phyloP scores from a whole-genome alignment of 2,888 invertebrate species.

The Eilema caniola region DNA sequence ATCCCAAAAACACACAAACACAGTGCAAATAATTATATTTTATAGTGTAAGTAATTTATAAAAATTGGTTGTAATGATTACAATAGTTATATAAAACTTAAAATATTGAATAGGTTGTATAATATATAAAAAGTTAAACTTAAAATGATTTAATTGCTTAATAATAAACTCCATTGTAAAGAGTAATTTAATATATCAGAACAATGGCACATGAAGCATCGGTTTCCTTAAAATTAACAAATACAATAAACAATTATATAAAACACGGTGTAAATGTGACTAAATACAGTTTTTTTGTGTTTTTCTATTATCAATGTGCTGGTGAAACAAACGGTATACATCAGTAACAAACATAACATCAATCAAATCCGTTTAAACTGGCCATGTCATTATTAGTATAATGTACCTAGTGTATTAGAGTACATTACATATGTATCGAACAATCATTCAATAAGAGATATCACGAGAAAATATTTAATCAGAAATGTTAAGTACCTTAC shows the following conservation, averaged over 20 bases:
- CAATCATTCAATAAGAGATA: constrained; percentile 53
- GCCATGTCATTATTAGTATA: constrained; percentile 68
- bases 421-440: constrained; percentile 31
- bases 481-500: constrained; percentile 38
- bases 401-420: constrained; percentile 34
- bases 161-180: constrained; percentile 52
- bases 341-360: constrained; percentile 43
- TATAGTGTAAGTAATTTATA: constrained; percentile 49
- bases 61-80: constrained; percentile 49
- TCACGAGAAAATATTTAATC: constrained; percentile 45
- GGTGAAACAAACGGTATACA: constrained; percentile 60
- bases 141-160: constrained; percentile 51
- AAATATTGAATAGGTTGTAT: constrained; percentile 50
- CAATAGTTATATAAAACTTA: constrained; percentile 52
- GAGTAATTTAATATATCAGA: constrained; percentile 53
- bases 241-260: constrained; percentile 45
- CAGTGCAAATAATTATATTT: constrained; percentile 67
- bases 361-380: constrained; percentile 72
- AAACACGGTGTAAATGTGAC: constrained; percentile 66
- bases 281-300: constrained; percentile 64
- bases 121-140: constrained; percentile 49
- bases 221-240: constrained; percentile 66
- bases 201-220: constrained; percentile 83
- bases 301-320: constrained; percentile 71
- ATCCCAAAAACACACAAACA: constrained; percentile 87